Conservation (phyloP, 2,797 vertebrate genomes). For the Enteromius treurensis region DNA sequence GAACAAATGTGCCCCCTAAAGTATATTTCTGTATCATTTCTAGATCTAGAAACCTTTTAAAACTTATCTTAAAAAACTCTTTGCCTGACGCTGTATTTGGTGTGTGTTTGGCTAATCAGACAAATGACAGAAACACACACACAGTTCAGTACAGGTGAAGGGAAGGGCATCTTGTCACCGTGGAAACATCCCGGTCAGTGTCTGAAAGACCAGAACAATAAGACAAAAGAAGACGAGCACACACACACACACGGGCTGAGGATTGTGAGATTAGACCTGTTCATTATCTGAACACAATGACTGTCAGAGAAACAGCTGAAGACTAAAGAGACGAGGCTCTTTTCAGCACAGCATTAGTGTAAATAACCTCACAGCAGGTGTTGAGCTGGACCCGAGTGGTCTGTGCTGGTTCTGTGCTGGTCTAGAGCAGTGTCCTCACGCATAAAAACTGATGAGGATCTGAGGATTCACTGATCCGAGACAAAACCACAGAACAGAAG, state of each 20-base stretch:
- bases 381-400: background rate
- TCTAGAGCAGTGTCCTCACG: background rate
- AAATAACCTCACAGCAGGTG: background rate
- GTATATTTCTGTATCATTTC: no score
- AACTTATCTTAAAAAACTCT: background rate
- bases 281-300: constrained; percentile 39
- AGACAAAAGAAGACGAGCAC: background rate
- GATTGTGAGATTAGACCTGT: constrained; percentile 39
- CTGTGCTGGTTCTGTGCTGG: background rate
- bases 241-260: background rate
- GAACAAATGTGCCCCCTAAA: no score
- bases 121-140: background rate
- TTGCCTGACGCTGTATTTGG: no score
- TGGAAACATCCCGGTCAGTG: background rate
- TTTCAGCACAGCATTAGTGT: background rate
- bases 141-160: background rate
- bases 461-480: background rate
- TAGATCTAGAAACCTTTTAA: background rate
- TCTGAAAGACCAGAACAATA: constrained; percentile 26
- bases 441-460: background rate
- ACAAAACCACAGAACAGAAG: background rate
- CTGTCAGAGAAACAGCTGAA: background rate
- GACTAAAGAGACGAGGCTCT: constrained; percentile 1
- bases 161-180: background rate
- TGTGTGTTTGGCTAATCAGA: no score